These are phyloP conservation scores for Lithosia quadra DNA, from an alignment of 2,888 invertebrate genomes.

Conservation along the genomic window DNA sequence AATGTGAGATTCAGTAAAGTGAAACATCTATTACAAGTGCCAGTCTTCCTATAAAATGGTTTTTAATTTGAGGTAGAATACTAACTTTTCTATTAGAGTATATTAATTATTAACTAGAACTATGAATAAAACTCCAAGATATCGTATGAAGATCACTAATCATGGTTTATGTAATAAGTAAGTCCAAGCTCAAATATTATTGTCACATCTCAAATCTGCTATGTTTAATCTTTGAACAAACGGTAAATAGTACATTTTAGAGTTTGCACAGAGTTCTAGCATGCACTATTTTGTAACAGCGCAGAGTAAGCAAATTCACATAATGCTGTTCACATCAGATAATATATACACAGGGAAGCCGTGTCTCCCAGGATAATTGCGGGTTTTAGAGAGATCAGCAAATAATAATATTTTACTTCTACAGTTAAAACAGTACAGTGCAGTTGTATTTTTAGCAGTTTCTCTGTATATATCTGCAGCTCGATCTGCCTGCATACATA, in stretches of 20 bases:
- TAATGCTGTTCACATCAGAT: not conserved
- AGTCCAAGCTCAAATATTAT: not conserved
- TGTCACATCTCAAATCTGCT: slow-evolving; percentile 10
- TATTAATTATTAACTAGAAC: too few species aligned
- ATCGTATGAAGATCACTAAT: too few species aligned
- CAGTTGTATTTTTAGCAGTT: too few species aligned
- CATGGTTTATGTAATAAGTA: not conserved
- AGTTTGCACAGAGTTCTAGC: slow-evolving; percentile 42
- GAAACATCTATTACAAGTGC: too few species aligned
- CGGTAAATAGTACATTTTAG: slow-evolving; percentile 61
- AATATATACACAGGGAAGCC: slow-evolving; percentile 5
- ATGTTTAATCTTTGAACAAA: slow-evolving; percentile 41
- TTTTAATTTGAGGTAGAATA: too few species aligned
- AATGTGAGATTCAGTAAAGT: too few species aligned
- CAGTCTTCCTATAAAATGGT: too few species aligned
- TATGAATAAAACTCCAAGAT: too few species aligned
- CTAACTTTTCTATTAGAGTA: too few species aligned
- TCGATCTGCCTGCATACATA: too few species aligned
- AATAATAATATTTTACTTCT: slow-evolving; percentile 55
- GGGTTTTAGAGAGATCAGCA: slow-evolving; percentile 57
- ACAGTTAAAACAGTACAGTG: slow-evolving; percentile 24
- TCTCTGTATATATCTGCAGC: too few species aligned
- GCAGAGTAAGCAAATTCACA: slow-evolving; percentile 62
- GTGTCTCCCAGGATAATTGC: slow-evolving; percentile 55
- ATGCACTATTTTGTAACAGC: slow-evolving; percentile 62